A percentile compares a stretch with the other conserved stretches of the same genome.
These are phyloP conservation scores for Andrena chrysosceles DNA, from an alignment of 2,888 invertebrate species.

Conservation along the genomic window DNA sequence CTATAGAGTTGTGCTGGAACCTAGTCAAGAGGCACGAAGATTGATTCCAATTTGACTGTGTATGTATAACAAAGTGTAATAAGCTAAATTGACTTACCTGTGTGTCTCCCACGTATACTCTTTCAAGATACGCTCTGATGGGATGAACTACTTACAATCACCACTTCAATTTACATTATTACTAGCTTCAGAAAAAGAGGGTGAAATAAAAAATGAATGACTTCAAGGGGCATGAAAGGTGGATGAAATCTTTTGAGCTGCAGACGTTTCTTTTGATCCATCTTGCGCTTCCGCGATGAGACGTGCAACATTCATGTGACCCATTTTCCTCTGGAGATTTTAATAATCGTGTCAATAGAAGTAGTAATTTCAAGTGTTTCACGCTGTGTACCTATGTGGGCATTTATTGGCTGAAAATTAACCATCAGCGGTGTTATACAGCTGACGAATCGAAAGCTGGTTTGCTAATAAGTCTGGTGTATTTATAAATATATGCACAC, in stretches of 20 bases:
- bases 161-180: neutral
- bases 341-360: neutral
- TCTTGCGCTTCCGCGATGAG: neutral
- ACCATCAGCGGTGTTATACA: neutral
- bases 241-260: conserved; percentile 1
- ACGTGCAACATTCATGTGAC: conserved; percentile 2
- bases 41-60: too few species aligned
- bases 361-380: neutral
- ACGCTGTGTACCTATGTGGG: neutral
- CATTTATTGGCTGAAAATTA: neutral
- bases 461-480: too few species aligned
- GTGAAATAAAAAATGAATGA: neutral
- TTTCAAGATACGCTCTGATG: neutral
- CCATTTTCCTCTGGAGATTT: neutral
- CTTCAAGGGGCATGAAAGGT: neutral
- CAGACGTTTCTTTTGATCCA: neutral
- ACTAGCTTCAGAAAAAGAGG: neutral
- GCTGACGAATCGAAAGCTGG: too few species aligned
- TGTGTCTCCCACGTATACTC: too few species aligned
- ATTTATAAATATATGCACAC: too few species aligned
- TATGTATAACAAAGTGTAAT: neutral
- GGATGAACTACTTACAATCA: neutral
- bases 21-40: too few species aligned
- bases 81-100: neutral
- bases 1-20: too few species aligned